phyloP scores from a whole-genome alignment of 1,140 invertebrate genomes.

The Drosophila burlai region DNA sequence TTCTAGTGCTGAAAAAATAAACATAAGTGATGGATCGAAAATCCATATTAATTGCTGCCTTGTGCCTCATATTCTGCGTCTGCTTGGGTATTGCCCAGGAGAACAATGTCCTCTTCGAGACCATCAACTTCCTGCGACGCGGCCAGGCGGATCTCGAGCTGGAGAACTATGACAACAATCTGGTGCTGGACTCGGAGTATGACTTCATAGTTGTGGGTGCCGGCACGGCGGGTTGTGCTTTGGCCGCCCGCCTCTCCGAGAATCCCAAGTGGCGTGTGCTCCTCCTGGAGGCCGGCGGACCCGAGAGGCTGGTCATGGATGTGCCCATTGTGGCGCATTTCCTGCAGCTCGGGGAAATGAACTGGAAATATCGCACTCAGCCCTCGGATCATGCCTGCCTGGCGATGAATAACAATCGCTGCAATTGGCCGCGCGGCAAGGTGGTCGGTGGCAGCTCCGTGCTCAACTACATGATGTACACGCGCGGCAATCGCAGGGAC shows the following conservation, averaged over 20 bases:
- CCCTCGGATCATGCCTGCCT: constrained; percentile 85
- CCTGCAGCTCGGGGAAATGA: constrained; percentile 87
- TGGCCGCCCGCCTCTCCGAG: constrained; percentile 89
- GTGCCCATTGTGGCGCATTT: constrained; percentile 88
- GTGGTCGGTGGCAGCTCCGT: constrained; percentile 94
- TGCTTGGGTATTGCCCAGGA: constrained; percentile 43
- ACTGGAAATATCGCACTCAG: constrained; percentile 90
- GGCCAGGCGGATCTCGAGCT: constrained; percentile 63
- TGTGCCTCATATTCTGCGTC: constrained; percentile 18
- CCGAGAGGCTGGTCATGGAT: constrained; percentile 88
- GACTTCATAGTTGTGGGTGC: constrained; percentile 90
- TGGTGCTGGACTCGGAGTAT: constrained; percentile 83
- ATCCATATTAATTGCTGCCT: constrained; percentile 4
- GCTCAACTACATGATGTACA: constrained; percentile 96
- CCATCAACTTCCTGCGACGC: constrained; percentile 73
- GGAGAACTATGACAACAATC: constrained; percentile 81
- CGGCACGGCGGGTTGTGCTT: constrained; percentile 90
- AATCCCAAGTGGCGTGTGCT: constrained; percentile 88
- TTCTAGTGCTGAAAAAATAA: constrained; percentile 23
- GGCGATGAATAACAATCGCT: constrained; percentile 86
- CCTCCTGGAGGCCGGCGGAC: constrained; percentile 89
- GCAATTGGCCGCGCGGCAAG: constrained; percentile 91
- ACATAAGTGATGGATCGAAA: constrained; percentile 2
- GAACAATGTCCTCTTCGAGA: constrained; percentile 74
- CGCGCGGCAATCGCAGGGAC: constrained; percentile 90